Conservation (phyloP, 2,113 vertebrate species). For the Xenopus tropicalis region UCB_Xtro_10.0 CM004443.2:82155501-82156000, state of each 20-base stretch:
- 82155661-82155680: not conserved
- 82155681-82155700: not conserved
- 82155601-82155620: no score
- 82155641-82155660: conserved; percentile 13
- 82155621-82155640: no score
- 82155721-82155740: not conserved
- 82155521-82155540: no score
- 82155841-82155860: not conserved
- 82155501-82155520: not conserved
- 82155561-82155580: no score
- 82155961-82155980: not conserved
- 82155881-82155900: conserved; percentile 9
- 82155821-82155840: not conserved
- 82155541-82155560: no score
- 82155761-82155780: no score
- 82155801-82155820: no score
- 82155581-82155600: no score
- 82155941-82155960: conserved; percentile 3
- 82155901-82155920: conserved; percentile 11
- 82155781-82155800: no score
- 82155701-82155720: not conserved
- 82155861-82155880: conserved; percentile 6
- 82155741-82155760: not conserved
- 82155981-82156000: no score
- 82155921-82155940: not conserved